These are phyloP conservation scores for Glossophaga mutica DNA, from an alignment of 2,797 vertebrate genomes.

Conservation along the genomic window DNA sequence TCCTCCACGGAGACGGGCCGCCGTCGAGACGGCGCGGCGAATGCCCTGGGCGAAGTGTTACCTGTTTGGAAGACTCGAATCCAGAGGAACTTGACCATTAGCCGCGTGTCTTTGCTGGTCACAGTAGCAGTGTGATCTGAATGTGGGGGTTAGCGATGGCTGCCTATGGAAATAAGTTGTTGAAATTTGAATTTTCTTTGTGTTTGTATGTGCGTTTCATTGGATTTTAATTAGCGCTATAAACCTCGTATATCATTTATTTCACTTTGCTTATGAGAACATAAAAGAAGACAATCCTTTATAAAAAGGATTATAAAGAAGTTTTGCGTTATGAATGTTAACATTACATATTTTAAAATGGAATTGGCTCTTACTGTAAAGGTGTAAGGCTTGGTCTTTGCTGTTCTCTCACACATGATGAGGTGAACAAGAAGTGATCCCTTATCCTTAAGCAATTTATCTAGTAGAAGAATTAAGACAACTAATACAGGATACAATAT, in stretches of 20 bases:
- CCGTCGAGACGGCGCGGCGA: background rate
- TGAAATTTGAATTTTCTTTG: background rate
- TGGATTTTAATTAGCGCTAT: background rate
- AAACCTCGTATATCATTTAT: background rate
- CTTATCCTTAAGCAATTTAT: background rate
- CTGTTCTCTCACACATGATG: background rate
- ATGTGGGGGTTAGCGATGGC: background rate
- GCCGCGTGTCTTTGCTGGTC: background rate
- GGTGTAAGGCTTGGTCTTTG: background rate
- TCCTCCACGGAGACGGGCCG: background rate
- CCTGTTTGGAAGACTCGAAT: background rate
- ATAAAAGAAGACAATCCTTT: constrained; percentile 2
- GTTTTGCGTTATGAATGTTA: constrained; percentile 7
- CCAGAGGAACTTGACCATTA: background rate
- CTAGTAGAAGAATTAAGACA: background rate
- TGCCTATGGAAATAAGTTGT: background rate
- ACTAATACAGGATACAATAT: background rate
- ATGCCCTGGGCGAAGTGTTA: background rate
- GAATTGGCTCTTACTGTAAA: background rate
- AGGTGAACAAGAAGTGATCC: background rate
- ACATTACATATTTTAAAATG: background rate
- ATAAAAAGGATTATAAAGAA: background rate
- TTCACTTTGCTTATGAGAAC: background rate
- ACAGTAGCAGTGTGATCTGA: background rate
- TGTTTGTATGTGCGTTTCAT: background rate